Evolutionary conservation across 2,888 invertebrate species (phyloP), one percentile per base, ranked within the genome.

Genomic region (Charanyca ferruginea): DNA sequence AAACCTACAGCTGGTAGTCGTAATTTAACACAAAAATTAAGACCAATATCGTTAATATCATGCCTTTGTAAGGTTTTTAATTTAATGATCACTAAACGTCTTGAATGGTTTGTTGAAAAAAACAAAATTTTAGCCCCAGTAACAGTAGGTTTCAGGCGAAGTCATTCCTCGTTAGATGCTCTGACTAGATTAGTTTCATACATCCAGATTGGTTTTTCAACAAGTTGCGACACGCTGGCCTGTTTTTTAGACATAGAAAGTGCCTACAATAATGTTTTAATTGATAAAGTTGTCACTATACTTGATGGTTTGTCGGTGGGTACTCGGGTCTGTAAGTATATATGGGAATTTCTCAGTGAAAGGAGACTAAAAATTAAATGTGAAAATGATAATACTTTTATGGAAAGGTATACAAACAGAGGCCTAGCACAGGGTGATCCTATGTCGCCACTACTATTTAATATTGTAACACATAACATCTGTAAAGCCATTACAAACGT

Each of bases 81-180:
- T 18, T 49, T 18, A 25, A 49, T 49, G 25, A 25, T 49, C 11
- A 32, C 28, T 11, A 49, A 32, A 49, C 18, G 49, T 28, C 25
- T 49, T 18, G 49, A 49, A 49, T 49, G 49, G 49, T 32, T 28
- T 28, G 28, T 49, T 25, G 49, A 49, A n/a, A 49, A 49, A 49
- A 49, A 49, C 5, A 18, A 48, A 1, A 48, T 48, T 48, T 25
- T 48, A 28, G 28, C 28, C 7, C 28, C 28, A 28, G 28, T 28
- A 28, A 28, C 28, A 28, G 28, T 28, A 28, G 25, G 48, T 25
- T 49, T 49, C 25, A 49, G 48, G 25, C 16, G n/a, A 48, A 7
- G 8, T 25, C 22, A 48, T 8, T 48, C 48, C 25, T 48, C 23
- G 6, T 8, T 49, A 49, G 28, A 28, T 49, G 25, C 25, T 28